Conservation (phyloP, 2,113 vertebrate genomes). For the Excalfactoria chinensis region DNA sequence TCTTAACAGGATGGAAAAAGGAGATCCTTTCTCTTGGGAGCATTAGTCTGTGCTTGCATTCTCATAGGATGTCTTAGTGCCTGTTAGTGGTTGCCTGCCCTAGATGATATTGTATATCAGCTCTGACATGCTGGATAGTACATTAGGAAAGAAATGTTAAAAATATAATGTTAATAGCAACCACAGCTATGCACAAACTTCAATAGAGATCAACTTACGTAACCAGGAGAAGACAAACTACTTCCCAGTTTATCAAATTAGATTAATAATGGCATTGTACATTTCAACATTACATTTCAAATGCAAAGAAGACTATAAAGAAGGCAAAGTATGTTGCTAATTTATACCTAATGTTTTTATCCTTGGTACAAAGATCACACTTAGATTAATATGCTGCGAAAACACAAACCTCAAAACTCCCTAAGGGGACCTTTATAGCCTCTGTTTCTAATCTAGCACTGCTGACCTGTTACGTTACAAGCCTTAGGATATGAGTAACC, state of each 20-base stretch:
- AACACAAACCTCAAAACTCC: not conserved
- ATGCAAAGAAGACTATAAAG: not conserved
- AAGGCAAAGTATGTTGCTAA: not conserved
- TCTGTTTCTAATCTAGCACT: not conserved
- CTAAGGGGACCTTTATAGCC: not conserved
- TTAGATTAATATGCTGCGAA: not conserved
- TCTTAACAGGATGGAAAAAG: not conserved
- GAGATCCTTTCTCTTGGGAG: not conserved
- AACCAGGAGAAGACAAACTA: not conserved
- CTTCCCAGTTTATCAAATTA: not conserved
- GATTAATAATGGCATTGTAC: not conserved
- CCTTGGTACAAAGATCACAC: not conserved
- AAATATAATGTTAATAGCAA: not conserved
- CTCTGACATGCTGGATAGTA: not conserved
- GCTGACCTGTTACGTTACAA: not conserved
- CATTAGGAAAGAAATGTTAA: not conserved
- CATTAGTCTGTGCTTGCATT: not conserved
- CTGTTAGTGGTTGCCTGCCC: not conserved
- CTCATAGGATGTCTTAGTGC: not conserved
- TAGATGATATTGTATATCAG: not conserved
- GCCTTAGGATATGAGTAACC: not conserved
- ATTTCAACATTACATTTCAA: not conserved
- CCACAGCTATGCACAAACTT: not conserved
- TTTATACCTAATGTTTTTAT: not conserved
- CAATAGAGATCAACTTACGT: not conserved